Evolutionary conservation across 92 coral and sea anemone species (phyloP).

Genomic region (Phymanthus crucifer): DNA sequence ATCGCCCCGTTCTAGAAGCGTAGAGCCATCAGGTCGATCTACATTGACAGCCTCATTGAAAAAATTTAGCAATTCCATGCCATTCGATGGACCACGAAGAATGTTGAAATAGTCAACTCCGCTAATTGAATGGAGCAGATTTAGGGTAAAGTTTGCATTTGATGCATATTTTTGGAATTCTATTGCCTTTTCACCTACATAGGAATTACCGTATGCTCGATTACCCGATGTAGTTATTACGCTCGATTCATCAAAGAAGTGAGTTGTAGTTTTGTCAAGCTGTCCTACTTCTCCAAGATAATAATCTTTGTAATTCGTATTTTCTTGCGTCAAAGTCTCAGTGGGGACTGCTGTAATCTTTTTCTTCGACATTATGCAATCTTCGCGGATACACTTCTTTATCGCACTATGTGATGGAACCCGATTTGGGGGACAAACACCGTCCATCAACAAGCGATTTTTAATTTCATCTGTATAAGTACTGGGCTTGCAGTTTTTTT

Average conservation of each 20-base stretch:
- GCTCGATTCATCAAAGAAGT: constrained; percentile 34
- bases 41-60: constrained; percentile 44
- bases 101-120: constrained; percentile 23
- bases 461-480: background rate
- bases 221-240: constrained; percentile 24
- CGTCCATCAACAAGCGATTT: constrained; percentile 1
- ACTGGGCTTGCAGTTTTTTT: background rate
- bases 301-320: no score
- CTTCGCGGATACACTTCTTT: background rate
- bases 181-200: constrained; percentile 29
- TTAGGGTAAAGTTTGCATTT: constrained; percentile 48
- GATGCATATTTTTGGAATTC: constrained; percentile 52
- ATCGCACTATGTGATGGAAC: background rate
- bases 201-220: constrained; percentile 35
- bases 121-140: constrained; percentile 45
- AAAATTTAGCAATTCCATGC: constrained; percentile 43
- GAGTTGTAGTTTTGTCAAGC: constrained; percentile 4
- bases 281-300: no score
- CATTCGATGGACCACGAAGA: constrained; percentile 32
- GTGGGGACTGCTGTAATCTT: no score
- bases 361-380: background rate
- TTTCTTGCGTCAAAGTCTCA: no score
- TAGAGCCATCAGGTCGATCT: constrained; percentile 40
- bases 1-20: constrained; percentile 50
- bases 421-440: background rate